Conservation (phyloP, 2,888 invertebrate species). For the Epinotia bilunana region DNA sequence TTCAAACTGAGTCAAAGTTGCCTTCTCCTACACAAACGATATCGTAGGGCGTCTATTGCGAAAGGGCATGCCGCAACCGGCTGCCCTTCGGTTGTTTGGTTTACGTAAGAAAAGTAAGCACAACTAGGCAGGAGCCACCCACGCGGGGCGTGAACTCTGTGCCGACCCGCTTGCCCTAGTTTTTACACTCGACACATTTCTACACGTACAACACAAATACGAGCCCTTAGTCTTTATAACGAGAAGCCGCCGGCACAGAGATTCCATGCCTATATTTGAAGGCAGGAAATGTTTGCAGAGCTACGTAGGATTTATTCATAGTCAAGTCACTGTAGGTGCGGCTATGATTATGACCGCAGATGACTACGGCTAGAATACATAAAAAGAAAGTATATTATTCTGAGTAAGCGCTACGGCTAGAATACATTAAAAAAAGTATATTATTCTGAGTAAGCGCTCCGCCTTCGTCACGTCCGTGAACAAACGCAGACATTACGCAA, state of each 20-base stretch:
- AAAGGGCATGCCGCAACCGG: slow-evolving; percentile 73
- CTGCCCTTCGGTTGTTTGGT: slow-evolving; percentile 78
- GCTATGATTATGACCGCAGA: slow-evolving; percentile 17
- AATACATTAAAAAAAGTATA: slow-evolving; percentile 1
- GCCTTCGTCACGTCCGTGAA: slow-evolving; percentile 7
- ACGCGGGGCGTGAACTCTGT: slow-evolving; percentile 73
- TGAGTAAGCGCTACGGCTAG: slow-evolving; percentile 15
- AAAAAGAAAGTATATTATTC: slow-evolving; percentile 1
- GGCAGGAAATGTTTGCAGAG: slow-evolving; percentile 27
- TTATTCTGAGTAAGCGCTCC: slow-evolving; percentile 14
- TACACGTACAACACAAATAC: slow-evolving; percentile 55
- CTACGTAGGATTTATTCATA: slow-evolving; percentile 21
- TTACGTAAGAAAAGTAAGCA: slow-evolving; percentile 69
- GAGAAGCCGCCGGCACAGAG: slow-evolving; percentile 12
- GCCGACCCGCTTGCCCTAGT: slow-evolving; percentile 78
- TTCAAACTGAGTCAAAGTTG: slow-evolving; percentile 31
- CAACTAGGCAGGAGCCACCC: slow-evolving; percentile 75
- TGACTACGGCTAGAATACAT: neutral
- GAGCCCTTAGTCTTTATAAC: slow-evolving; percentile 30
- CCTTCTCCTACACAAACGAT: slow-evolving; percentile 49
- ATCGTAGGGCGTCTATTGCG: slow-evolving; percentile 70
- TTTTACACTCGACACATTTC: slow-evolving; percentile 63
- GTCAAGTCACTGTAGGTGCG: slow-evolving; percentile 25
- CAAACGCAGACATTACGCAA: slow-evolving; percentile 26
- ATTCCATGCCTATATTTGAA: slow-evolving; percentile 15